These are phyloP conservation scores for Syngnathus scovelli DNA, from an alignment of 2,113 vertebrate species.

Conservation along the genomic window DNA sequence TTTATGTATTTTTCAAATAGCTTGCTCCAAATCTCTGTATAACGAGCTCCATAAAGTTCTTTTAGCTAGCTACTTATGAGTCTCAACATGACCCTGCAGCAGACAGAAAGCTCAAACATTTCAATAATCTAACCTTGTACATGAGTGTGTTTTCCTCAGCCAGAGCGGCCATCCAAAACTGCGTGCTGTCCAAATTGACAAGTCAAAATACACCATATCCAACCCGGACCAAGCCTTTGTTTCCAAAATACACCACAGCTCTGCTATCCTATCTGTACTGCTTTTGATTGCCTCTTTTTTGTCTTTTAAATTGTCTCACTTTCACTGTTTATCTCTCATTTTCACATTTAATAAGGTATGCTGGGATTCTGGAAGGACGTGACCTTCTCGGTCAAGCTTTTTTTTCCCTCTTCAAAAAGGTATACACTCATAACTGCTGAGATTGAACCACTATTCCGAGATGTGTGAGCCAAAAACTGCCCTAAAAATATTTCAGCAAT, in stretches of 20 bases:
- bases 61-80: not conserved
- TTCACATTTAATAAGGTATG: conserved; percentile 15
- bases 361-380: conserved; percentile 12
- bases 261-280: conserved; percentile 21
- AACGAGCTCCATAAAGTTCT: not conserved
- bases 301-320: not conserved
- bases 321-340: not conserved
- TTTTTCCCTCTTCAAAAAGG: conserved; percentile 8
- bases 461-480: too few species aligned
- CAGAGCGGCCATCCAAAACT: conserved; percentile 16
- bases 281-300: conserved; percentile 11
- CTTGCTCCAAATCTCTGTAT: not conserved
- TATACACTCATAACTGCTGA: not conserved
- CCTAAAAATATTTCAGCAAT: too few species aligned
- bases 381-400: conserved; percentile 19
- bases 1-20: too few species aligned
- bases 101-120: conserved; percentile 42
- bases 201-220: conserved; percentile 18
- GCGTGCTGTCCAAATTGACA: conserved; percentile 23
- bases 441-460: too few species aligned
- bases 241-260: conserved; percentile 20
- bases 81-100: not conserved
- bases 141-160: not conserved
- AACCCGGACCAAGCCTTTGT: conserved; percentile 23
- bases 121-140: conserved; percentile 18